phyloP scores from a whole-genome alignment of 92 coral and sea anemone genomes.

The Epizoanthus ramosus region DNA sequence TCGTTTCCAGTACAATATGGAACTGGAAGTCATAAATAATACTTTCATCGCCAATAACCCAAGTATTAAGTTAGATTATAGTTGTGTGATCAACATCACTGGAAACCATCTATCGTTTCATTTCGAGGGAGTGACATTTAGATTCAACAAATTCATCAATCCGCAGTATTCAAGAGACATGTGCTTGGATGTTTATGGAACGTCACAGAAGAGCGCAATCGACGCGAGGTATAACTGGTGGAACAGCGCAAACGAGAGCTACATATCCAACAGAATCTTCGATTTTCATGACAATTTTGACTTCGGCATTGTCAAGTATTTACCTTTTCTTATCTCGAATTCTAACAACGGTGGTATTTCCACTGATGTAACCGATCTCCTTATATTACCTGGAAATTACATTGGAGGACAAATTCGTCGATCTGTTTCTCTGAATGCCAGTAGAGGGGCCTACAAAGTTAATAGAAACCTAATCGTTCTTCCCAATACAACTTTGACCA shows the following conservation, averaged over 20 bases:
- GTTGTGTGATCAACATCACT: too few relatives aligned
- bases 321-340: not conserved
- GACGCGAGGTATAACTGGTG: not conserved
- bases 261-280: not conserved
- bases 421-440: slow-evolving; percentile 14
- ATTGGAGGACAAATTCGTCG: slow-evolving; percentile 28
- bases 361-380: too few relatives aligned
- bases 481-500: slow-evolving; percentile 14
- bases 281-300: slow-evolving; percentile 19
- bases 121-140: too few relatives aligned
- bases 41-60: too few relatives aligned
- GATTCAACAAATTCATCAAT: too few relatives aligned
- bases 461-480: slow-evolving; percentile 12
- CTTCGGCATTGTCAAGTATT: slow-evolving; percentile 7
- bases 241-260: not conserved
- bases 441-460: slow-evolving; percentile 2
- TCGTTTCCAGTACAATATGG: not conserved
- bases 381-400: too few relatives aligned
- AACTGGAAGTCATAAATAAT: not conserved
- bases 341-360: too few relatives aligned
- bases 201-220: not conserved
- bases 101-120: too few relatives aligned
- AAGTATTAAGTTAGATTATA: too few relatives aligned
- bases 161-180: not conserved
- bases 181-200: not conserved